Evolutionary conservation across 2,113 vertebrate species (phyloP).

Genomic region (Pseudolaguvia tuberculata): DNA sequence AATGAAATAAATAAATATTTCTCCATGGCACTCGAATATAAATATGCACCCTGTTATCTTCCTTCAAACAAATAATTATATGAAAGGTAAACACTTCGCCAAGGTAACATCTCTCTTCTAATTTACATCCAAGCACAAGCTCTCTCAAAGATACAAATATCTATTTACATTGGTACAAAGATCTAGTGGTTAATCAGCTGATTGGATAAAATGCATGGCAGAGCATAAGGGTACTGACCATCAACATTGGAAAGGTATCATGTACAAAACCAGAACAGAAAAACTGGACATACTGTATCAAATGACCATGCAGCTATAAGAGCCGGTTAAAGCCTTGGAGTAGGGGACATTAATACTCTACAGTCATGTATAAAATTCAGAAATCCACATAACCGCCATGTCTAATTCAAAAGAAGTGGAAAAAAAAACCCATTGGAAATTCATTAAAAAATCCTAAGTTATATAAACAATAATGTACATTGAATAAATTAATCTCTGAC

Average conservation of each 20-base stretch:
- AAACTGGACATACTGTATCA: slow-evolving; percentile 38
- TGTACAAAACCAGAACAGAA: slow-evolving; percentile 51
- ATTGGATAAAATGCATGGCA: slow-evolving; percentile 33
- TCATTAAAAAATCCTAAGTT: slow-evolving; percentile 3
- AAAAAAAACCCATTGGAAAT: background rate
- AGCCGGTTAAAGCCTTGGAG: slow-evolving; percentile 41
- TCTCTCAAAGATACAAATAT: slow-evolving; percentile 33
- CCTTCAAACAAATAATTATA: slow-evolving; percentile 13
- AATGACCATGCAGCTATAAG: slow-evolving; percentile 78
- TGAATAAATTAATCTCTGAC: slow-evolving; percentile 21
- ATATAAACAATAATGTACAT: slow-evolving; percentile 34
- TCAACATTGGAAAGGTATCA: slow-evolving; percentile 33
- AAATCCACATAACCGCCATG: slow-evolving; percentile 54
- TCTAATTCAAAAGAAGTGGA: background rate
- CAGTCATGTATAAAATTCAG: slow-evolving; percentile 57
- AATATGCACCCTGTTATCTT: slow-evolving; percentile 26
- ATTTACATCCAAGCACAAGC: slow-evolving; percentile 15
- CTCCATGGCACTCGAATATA: slow-evolving; percentile 23
- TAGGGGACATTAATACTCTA: slow-evolving; percentile 44
- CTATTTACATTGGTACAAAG: slow-evolving; percentile 44
- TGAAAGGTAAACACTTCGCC: slow-evolving; percentile 31
- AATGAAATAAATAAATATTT: background rate
- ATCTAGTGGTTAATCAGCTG: slow-evolving; percentile 32
- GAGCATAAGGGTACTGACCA: slow-evolving; percentile 40
- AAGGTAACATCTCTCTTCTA: slow-evolving; percentile 29